Conservation (phyloP, 2,113 vertebrate genomes). For the Agapornis roseicollis region DNA sequence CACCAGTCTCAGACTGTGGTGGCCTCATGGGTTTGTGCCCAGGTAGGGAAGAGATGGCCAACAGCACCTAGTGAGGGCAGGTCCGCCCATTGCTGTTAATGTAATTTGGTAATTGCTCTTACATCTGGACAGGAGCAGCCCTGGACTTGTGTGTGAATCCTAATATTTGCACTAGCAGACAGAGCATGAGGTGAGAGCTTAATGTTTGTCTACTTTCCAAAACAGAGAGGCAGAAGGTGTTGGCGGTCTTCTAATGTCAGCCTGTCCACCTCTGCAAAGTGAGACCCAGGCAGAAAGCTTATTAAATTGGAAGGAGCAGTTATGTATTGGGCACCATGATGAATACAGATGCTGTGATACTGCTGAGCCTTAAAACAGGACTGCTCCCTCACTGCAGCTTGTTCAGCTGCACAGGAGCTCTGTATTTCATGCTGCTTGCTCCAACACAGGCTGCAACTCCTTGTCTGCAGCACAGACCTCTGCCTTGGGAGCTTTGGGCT, state of each 20-base stretch:
- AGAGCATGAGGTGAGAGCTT: not conserved
- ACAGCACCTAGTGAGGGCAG: not conserved
- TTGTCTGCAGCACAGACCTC: not conserved
- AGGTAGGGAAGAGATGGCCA: not conserved
- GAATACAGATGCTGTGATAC: not conserved
- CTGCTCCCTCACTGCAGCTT: not conserved
- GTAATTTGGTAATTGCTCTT: not conserved
- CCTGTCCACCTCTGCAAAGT: not conserved
- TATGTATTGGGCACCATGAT: not conserved
- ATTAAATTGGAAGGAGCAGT: not conserved
- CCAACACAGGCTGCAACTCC: fast-evolving
- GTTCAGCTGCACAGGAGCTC: not conserved
- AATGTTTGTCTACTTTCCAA: not conserved
- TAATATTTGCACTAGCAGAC: not conserved
- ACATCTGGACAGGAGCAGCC: not conserved
- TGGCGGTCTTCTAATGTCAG: not conserved
- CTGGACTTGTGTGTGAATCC: not conserved
- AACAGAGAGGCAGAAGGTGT: not conserved
- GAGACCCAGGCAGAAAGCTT: not conserved
- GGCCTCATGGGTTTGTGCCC: not conserved
- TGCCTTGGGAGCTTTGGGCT: not conserved
- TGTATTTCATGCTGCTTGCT: not conserved
- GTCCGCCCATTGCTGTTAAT: not conserved
- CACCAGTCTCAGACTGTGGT: not conserved
- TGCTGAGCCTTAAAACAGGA: not conserved